Percentiles rank a stretch among this genome's conserved stretches.
Conservation (phyloP, 1,140 invertebrate genomes). For the Bombus soroeensis region DNA sequence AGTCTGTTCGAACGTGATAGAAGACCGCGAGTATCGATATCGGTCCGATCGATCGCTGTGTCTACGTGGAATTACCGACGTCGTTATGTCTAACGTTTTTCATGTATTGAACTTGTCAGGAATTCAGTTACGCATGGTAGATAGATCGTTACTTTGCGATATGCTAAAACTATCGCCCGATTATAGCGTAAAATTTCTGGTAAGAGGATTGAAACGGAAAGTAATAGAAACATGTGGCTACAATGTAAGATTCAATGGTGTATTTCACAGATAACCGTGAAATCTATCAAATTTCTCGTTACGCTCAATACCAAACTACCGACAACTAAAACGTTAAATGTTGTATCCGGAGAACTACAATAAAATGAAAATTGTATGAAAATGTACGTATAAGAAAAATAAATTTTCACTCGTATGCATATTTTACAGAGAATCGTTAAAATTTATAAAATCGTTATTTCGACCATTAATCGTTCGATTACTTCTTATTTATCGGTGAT, state of each 20-base stretch:
- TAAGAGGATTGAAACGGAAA: not conserved
- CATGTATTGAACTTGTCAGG: not conserved
- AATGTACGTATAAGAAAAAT: too few species aligned
- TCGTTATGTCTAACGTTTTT: not conserved
- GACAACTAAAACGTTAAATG: too few species aligned
- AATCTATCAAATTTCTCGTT: too few species aligned
- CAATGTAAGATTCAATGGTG: not conserved
- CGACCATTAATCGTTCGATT: not conserved
- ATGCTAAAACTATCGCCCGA: not conserved
- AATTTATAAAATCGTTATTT: not conserved
- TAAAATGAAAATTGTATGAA: too few species aligned
- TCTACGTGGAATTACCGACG: not conserved
- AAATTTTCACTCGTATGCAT: too few species aligned
- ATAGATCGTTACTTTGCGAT: not conserved
- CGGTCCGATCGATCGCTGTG: conserved; percentile 12
- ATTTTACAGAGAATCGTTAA: too few species aligned
- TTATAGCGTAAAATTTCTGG: not conserved
- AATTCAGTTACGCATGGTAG: not conserved
- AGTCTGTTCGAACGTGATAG: not conserved
- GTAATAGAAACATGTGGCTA: too few species aligned
- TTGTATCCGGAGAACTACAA: too few species aligned
- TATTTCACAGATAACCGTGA: too few species aligned
- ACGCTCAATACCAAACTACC: too few species aligned
- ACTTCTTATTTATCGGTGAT: not conserved
- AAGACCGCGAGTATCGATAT: not conserved